A percentile compares a stretch with the other conserved stretches of the same genome.
phyloP scores from a whole-genome alignment of 1,140 invertebrate species.

The Conus betulinus region DNA sequence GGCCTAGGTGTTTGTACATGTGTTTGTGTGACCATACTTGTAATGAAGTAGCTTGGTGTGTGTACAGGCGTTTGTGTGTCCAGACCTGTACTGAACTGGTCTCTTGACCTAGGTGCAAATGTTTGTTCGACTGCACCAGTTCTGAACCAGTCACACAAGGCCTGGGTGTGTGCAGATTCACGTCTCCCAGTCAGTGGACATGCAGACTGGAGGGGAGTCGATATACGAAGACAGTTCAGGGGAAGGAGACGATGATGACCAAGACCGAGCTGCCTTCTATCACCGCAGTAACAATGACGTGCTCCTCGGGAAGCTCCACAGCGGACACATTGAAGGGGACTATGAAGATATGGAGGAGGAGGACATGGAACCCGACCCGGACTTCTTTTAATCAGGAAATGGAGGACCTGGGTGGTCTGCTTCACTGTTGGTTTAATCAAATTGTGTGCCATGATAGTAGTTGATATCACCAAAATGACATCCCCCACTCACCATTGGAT shows the following conservation, averaged over 20 bases:
- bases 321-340: conserved; percentile 9
- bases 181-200: background rate
- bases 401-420: background rate
- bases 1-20: no score
- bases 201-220: background rate
- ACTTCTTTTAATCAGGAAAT: background rate
- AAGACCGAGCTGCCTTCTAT: background rate
- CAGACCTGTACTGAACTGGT: no score
- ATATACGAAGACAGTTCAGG: background rate
- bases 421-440: background rate
- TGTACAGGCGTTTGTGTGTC: no score
- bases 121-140: background rate
- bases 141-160: background rate
- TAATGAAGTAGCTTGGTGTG: no score
- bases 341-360: conserved; percentile 16
- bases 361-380: background rate
- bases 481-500: background rate
- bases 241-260: background rate
- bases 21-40: no score
- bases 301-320: background rate
- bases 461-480: background rate
- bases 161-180: background rate
- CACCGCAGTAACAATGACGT: background rate
- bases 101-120: background rate
- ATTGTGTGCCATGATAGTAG: background rate